Base-by-base conservation (phyloP, 2,888 invertebrate species). In the Hermaeophaga mercurialis region DNA sequence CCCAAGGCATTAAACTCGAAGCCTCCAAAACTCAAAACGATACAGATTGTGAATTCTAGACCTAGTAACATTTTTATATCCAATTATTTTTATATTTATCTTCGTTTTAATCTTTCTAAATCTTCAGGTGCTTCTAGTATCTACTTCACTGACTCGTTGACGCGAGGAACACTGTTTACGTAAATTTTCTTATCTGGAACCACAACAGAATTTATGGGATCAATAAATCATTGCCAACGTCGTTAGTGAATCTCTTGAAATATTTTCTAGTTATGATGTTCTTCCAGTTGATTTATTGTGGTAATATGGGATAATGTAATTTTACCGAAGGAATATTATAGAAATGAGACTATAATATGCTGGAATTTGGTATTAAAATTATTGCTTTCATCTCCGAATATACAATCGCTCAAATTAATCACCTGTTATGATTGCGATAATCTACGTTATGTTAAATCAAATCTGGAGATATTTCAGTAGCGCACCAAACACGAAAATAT, bases 261-360 rank as follows among this genome's bases (percentile, higher is more conserved):
- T 43, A 14, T 43, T 43, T 43, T 43, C 43, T 26, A 24, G 22
- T 24, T 43, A 24, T 24, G 43, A 43, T 43, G 43, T 43, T 43
- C 9, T 9, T 26, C 26, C 43, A 43, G 8, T 14, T 43, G 26
- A 43, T 43, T 43, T 43, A 43, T 43, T 24, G 43, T 26, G 19
- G n/a, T 39, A 12, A 43, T 43, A 24, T 18, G 22, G 22, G 26
- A 18, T 43, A 43, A 43, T 12, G 43, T 12, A 14, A 43, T 43
- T 43, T 22, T 24, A 11, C 15, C 22, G 19, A 39, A 39, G 19
- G 3, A n/a, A 19, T 19, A 19, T 39, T 4, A 19, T 39, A 18
- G 39, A 12, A 39, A 39, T 39, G 39, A n/a, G 39, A 39, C 18
- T 39, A 11, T 39, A 39, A 39, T 39, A n/a, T 11, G 19, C 39